Evolutionary conservation across 2,888 invertebrate genomes (phyloP), one percentile per base, ranked within the genome.

Genomic region (Zelleria hepariella): DNA sequence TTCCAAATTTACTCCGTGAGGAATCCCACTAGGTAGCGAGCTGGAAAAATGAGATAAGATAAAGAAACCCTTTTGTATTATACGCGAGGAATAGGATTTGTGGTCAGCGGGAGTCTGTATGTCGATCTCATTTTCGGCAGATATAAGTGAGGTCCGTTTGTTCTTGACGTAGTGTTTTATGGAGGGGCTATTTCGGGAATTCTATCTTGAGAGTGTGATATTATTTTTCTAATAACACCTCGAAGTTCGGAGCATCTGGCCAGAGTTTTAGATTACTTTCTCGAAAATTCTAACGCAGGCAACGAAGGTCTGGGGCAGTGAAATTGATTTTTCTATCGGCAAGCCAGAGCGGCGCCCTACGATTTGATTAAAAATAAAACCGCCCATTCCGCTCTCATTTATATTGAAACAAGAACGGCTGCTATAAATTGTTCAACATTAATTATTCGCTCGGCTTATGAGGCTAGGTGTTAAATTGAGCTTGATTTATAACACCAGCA

Each of bases 31-130:
- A 73, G 69, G 68, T 73, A 80, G 68, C 72, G 77, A 72, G 73
- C 74, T 77, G 81, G 79, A 82, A 82, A 74, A 68, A 64, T 62
- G 68, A 74, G 82, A 82, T 82, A 82, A 79, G 74, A 70, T 70
- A 65, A 69, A 68, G 69, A 71, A 67, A 72, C 73, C 64, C 70
- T 67, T 70, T 69, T 64, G 60, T 67, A 67, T 51, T 51, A 51
- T 51, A 51, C 8, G 5, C 8, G 21, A 51, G 8, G 1, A 51
- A 51, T 21, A 21, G 51, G 21, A 51, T 42, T 42, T 42, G 32
- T 42, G 32, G 32, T 42, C 32, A 42, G 32, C 32, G 10, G 15
- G 32, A 42, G 32, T 10, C 10, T 42, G 15, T 15, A 15, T 1
- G 10, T 15, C 15, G 15, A 42, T 42, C 32, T 42, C 32, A 42